These are phyloP conservation scores for Echiichthys vipera DNA, from an alignment of 2,797 vertebrate genomes.

Conservation along the genomic window DNA sequence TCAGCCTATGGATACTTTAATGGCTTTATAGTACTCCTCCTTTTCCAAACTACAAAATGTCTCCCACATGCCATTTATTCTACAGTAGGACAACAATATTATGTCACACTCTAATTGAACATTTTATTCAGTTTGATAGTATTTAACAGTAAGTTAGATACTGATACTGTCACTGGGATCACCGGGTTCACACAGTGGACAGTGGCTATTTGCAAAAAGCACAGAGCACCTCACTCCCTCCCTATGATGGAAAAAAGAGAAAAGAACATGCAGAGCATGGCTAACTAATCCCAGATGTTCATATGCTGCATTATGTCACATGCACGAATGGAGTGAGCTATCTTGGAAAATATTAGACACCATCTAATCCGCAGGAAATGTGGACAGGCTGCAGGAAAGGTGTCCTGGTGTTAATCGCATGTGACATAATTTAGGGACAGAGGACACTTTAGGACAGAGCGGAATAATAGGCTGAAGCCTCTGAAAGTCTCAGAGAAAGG, in stretches of 20 bases:
- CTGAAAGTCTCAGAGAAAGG: neutral
- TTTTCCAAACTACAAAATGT: neutral
- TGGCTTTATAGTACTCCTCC: neutral
- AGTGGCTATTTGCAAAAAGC: constrained; percentile 30
- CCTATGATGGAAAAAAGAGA: constrained; percentile 17
- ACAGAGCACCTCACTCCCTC: constrained; percentile 31
- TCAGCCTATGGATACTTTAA: constrained; percentile 22
- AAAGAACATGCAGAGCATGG: constrained; percentile 41
- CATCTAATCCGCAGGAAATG: constrained; percentile 73
- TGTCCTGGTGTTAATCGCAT: constrained; percentile 44
- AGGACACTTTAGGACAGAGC: neutral
- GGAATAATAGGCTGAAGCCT: neutral
- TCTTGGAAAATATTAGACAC: constrained; percentile 78
- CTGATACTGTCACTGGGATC: constrained; percentile 13
- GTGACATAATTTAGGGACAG: constrained; percentile 39
- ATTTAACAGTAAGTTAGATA: neutral
- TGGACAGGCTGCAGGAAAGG: constrained; percentile 66
- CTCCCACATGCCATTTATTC: neutral
- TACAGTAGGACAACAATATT: neutral
- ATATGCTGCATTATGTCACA: constrained; percentile 80
- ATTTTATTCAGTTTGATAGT: neutral
- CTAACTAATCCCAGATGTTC: constrained; percentile 78
- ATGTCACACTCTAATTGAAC: neutral
- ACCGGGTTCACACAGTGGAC: constrained; percentile 40
- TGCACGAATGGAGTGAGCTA: constrained; percentile 65